phyloP scores from a whole-genome alignment of 2,888 invertebrate genomes.

The Adelognathus sp. region DNA sequence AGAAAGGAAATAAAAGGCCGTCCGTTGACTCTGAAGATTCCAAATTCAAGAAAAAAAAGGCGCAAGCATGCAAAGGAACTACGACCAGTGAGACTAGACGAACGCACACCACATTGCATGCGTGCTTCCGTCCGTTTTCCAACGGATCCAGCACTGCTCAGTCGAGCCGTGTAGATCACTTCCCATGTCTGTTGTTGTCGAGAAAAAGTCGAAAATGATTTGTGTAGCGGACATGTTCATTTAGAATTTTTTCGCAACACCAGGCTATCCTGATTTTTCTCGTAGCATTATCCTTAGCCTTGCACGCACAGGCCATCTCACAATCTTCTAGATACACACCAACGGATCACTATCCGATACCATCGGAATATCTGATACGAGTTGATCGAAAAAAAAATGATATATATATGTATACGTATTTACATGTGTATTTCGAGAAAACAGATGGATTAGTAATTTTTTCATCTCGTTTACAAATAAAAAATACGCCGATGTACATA shows the following conservation, averaged over 20 bases:
- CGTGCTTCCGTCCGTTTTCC: no score
- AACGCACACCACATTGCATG: no score
- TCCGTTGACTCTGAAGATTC: no score
- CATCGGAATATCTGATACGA: slow-evolving; percentile 10
- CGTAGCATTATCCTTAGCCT: slow-evolving; percentile 51
- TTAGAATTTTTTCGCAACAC: slow-evolving; percentile 17
- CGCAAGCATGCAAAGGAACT: no score
- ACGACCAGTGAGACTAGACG: no score
- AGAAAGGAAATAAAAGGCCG: not conserved
- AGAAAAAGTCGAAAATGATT: not conserved
- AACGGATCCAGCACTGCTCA: no score
- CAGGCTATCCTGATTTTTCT: slow-evolving; percentile 27
- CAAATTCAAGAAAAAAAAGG: no score
- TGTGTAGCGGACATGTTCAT: slow-evolving; percentile 26
- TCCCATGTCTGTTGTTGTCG: not conserved
- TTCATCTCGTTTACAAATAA: slow-evolving; percentile 10
- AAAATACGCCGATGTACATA: slow-evolving; percentile 3
- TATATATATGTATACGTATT: no score
- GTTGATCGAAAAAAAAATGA: slow-evolving; percentile 48
- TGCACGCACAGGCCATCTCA: slow-evolving; percentile 61
- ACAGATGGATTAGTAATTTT: slow-evolving; percentile 13
- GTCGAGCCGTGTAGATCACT: no score
- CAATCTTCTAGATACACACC: no score
- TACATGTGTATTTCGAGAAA: slow-evolving; percentile 57
- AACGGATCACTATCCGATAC: no score